Percentiles rank a stretch among this genome's conserved stretches.
Evolutionary conservation across 2,113 vertebrate species (phyloP).

Genomic region (Heptranchias perlo): DNA sequence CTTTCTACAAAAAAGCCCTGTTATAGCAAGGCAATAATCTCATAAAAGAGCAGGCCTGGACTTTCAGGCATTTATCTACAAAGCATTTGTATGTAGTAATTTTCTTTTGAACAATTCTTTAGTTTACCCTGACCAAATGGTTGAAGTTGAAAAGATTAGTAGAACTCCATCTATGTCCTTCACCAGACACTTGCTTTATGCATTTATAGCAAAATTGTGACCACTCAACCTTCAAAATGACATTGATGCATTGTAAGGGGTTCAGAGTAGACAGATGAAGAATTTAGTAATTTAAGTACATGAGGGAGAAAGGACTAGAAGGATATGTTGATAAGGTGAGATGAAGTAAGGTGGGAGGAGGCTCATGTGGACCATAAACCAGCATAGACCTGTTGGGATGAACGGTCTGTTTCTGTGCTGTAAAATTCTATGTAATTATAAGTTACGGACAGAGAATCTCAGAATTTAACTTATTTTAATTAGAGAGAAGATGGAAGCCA

Average conservation of each 20-base stretch:
- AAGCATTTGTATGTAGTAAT: background rate
- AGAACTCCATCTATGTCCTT: background rate
- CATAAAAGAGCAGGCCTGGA: background rate
- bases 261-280: background rate
- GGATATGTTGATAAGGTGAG: background rate
- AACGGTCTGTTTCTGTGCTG: background rate
- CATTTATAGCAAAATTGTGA: background rate
- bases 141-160: background rate
- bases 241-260: background rate
- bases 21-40: background rate
- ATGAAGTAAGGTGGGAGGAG: background rate
- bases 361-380: background rate
- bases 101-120: too few species aligned
- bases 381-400: background rate
- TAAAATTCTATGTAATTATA: too few species aligned
- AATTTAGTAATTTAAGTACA: background rate
- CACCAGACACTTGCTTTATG: background rate
- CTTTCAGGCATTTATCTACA: background rate
- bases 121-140: background rate
- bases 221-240: background rate
- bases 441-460: background rate
- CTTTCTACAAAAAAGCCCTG: background rate
- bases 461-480: background rate
- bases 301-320: background rate
- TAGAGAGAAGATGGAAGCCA: background rate